Conservation (phyloP, 2,797 vertebrate species). For the Jordanella pulchra region DNA sequence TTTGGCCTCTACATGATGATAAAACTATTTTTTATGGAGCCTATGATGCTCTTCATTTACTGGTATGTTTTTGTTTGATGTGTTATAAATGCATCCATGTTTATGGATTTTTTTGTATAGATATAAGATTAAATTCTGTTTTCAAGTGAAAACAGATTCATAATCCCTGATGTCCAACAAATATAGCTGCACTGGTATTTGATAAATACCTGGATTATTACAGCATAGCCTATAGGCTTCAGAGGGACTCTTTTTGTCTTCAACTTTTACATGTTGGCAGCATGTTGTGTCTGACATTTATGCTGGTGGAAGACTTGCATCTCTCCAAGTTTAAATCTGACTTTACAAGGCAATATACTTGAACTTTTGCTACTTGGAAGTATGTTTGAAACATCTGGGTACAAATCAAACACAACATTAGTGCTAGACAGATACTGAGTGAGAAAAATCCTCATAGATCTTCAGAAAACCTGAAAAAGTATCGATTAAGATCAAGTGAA, state of each 20-base stretch:
- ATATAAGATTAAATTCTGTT: too few relatives aligned
- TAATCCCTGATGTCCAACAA: too few relatives aligned
- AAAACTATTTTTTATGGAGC: background rate
- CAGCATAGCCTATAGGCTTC: too few relatives aligned
- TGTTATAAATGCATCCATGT: background rate
- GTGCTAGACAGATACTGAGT: background rate
- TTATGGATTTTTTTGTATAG: background rate
- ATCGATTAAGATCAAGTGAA: background rate
- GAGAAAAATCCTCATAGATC: background rate
- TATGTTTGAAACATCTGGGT: too few relatives aligned
- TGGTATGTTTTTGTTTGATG: background rate
- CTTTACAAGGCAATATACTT: background rate
- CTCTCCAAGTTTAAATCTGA: background rate
- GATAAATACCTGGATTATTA: too few relatives aligned
- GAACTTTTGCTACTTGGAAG: too few relatives aligned
- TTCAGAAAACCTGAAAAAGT: background rate
- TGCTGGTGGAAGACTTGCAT: too few relatives aligned
- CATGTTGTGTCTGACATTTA: too few relatives aligned
- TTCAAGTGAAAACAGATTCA: too few relatives aligned
- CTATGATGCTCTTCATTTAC: background rate
- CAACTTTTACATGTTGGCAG: too few relatives aligned
- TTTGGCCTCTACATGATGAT: background rate
- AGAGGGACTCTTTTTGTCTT: too few relatives aligned
- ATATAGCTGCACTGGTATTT: too few relatives aligned
- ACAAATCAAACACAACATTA: background rate